Evolutionary conservation across 2,888 invertebrate species (phyloP).

Genomic region (Zootermopsis nevadensis): DNA sequence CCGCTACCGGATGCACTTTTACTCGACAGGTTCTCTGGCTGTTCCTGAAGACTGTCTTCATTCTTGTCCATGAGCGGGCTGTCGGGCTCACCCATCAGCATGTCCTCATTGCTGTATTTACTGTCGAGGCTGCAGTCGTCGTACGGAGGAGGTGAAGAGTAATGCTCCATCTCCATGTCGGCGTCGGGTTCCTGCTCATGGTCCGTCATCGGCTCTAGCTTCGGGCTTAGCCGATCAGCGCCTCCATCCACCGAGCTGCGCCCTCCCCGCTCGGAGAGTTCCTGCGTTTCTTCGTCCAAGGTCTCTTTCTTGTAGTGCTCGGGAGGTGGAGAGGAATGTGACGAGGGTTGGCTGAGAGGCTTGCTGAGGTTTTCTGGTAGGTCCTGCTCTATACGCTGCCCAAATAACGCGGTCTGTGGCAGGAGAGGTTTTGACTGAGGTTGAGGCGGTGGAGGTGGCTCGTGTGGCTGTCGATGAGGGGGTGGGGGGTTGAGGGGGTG

Average conservation of each 20-base stretch:
- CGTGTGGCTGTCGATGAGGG: constrained; percentile 60
- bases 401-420: constrained; percentile 42
- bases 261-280: constrained; percentile 49
- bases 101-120: constrained; percentile 79
- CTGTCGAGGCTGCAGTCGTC: constrained; percentile 85
- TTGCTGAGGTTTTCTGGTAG: constrained; percentile 82
- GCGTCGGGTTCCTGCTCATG: constrained; percentile 62
- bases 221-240: constrained; percentile 73
- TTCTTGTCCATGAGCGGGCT: constrained; percentile 72
- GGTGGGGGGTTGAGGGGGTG: constrained; percentile 70
- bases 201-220: constrained; percentile 75
- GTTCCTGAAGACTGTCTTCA: constrained; percentile 77
- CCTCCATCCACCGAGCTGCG: constrained; percentile 51
- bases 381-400: constrained; percentile 76
- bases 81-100: constrained; percentile 65
- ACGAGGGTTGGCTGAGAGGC: constrained; percentile 60
- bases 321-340: constrained; percentile 58
- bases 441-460: constrained; percentile 45
- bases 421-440: constrained; percentile 40
- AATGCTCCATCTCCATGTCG: constrained; percentile 64
- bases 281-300: constrained; percentile 53
- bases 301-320: constrained; percentile 55
- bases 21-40: constrained; percentile 82
- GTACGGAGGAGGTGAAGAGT: constrained; percentile 74
- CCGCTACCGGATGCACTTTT: constrained; percentile 36